phyloP scores from a whole-genome alignment of 2,113 vertebrate species.

The Chaenogobius annularis region DNA sequence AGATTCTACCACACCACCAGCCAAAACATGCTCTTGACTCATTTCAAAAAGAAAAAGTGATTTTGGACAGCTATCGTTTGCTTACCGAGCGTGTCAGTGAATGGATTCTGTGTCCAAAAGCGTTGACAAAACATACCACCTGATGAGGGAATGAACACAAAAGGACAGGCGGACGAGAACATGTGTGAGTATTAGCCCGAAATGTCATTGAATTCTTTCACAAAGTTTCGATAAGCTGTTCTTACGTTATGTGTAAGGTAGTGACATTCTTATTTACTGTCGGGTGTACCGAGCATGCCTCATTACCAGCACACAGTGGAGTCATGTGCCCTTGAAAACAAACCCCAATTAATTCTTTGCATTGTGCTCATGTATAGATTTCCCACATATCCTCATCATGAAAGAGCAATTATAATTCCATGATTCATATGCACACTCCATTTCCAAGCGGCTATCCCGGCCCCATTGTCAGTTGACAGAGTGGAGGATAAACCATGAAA shows the following conservation, averaged over 20 bases:
- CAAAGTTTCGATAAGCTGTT: background rate
- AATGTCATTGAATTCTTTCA: background rate
- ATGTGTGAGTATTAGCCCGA: too few relatives aligned
- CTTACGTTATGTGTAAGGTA: background rate
- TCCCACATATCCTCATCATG: conserved; percentile 73
- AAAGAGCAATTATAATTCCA: conserved; percentile 77
- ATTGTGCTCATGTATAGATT: conserved; percentile 69
- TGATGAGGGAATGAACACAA: too few relatives aligned
- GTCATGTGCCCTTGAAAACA: conserved; percentile 72
- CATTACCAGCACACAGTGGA: conserved; percentile 57
- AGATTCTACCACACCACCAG: too few relatives aligned
- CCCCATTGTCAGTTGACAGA: conserved; percentile 72
- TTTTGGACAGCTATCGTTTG: too few relatives aligned
- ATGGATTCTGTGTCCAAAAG: too few relatives aligned
- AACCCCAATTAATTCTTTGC: conserved; percentile 72
- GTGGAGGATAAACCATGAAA: conserved; percentile 72
- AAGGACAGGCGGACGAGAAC: too few relatives aligned
- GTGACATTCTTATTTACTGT: background rate
- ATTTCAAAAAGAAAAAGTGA: too few relatives aligned
- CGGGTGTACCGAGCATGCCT: conserved; percentile 38
- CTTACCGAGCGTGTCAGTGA: too few relatives aligned
- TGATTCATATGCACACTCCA: conserved; percentile 72
- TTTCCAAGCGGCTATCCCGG: conserved; percentile 58
- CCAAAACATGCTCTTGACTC: too few relatives aligned
- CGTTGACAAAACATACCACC: too few relatives aligned